Evolutionary conservation across 2,888 invertebrate species (phyloP), one percentile per base, ranked within the genome.

Genomic region (Xestia xanthographa): DNA sequence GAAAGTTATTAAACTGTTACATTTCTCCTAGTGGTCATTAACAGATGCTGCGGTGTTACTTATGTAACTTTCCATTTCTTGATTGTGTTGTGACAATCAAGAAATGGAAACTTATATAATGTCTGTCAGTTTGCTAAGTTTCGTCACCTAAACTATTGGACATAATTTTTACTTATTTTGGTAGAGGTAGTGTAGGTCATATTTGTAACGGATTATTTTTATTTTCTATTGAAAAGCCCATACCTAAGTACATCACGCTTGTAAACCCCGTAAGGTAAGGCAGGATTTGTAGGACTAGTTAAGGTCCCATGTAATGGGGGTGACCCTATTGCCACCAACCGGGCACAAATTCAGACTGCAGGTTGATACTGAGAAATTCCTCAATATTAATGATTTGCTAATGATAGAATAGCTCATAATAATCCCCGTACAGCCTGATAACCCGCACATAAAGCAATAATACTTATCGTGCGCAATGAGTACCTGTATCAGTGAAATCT

Each of bases 1-100:
- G 43, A 79, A 73, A 62, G 71, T 43, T 50, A 38, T 12, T 12
- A 43, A 34, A 71, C 41, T 38, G 58, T 48, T 41, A 70, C 70
- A 66, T 60, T 67, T 53, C n/a, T 41, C 5, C 20, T 41, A 41
- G 2, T 43, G 20, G 38, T 1, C 6, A 20, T 38, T 66, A 72
- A 29, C 22, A n/a, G n/a, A n/a, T 60, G 2, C 17, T 48, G 12
- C 0, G 22, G 20, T 14, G 20, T 45, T 45, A 56, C 2, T 67
- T 38, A 45, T 12, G 17, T 41, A n/a, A 62, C n/a, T 48, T 12
- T n/a, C n/a, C n/a, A n/a, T n/a, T n/a, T n/a, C n/a, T n/a, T n/a
- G n/a, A n/a, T n/a, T n/a, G n/a, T n/a, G n/a, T n/a, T n/a, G n/a
- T n/a, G n/a, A 14, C 2, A 41, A 63, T 79, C 20, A 50, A 34